These are phyloP conservation scores for Scortum barcoo DNA, from an alignment of 2,113 vertebrate genomes.

Conservation along the genomic window DNA sequence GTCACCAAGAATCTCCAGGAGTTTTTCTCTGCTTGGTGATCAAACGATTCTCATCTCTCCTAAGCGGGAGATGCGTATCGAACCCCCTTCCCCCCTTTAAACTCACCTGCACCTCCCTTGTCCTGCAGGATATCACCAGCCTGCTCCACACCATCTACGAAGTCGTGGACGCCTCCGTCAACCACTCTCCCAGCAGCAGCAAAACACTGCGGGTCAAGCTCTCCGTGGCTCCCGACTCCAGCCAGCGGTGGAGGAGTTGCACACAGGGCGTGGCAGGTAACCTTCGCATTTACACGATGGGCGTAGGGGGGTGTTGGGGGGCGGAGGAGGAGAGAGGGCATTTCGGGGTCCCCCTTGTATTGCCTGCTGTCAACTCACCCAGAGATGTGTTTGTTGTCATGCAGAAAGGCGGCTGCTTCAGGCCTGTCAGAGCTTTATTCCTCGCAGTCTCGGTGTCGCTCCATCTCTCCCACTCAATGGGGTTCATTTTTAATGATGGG, in stretches of 20 bases:
- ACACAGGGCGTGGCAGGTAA: conserved; percentile 88
- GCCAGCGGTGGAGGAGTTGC: conserved; percentile 90
- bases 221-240: conserved; percentile 94
- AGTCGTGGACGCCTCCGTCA: conserved; percentile 96
- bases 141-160: conserved; percentile 98
- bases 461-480: conserved; percentile 79
- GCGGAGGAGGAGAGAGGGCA: conserved; percentile 36
- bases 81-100: no score
- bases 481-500: conserved; percentile 83
- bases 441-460: conserved; percentile 65
- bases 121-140: conserved; percentile 94
- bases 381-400: conserved; percentile 73
- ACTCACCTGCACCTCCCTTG: neutral
- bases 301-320: no score
- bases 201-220: conserved; percentile 97
- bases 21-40: neutral
- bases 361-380: conserved; percentile 70
- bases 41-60: neutral
- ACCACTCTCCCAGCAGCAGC: conserved; percentile 96
- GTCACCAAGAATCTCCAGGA: neutral
- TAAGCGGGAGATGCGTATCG: neutral
- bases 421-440: conserved; percentile 79
- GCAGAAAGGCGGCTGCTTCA: conserved; percentile 75
- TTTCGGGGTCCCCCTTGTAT: conserved; percentile 55
- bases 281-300: conserved; percentile 11